Percentiles rank a stretch among this genome's conserved stretches.
Evolutionary conservation across 2,113 vertebrate species (phyloP).

Genomic region (Patagioenas fasciata): DNA sequence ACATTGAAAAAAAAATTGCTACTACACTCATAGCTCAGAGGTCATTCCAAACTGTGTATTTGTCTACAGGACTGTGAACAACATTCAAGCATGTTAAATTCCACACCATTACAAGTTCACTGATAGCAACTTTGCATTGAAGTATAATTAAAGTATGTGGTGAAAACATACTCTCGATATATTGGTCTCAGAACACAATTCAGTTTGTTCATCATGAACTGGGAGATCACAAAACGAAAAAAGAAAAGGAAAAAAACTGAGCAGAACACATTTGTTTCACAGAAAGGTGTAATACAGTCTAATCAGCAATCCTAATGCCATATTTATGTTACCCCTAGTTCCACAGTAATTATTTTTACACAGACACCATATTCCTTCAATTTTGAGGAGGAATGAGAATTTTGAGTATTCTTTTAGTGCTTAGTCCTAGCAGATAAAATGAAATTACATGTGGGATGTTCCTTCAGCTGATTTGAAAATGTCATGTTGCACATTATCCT

Average conservation of each 20-base stretch:
- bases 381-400: conserved; percentile 37
- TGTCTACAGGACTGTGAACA: not conserved
- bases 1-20: not conserved
- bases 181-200: not conserved
- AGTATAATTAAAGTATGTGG: not conserved
- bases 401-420: not conserved
- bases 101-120: not conserved
- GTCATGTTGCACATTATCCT: not conserved
- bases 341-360: conserved; percentile 30
- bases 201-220: not conserved
- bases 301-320: not conserved
- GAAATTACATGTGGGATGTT: not conserved
- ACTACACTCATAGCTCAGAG: not conserved
- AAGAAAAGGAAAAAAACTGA: not conserved
- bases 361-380: not conserved
- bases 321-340: conserved; percentile 7
- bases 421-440: conserved; percentile 35
- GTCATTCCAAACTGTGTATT: not conserved
- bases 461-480: not conserved
- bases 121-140: not conserved
- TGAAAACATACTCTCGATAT: not conserved
- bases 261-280: not conserved
- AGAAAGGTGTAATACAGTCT: not conserved
- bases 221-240: not conserved
- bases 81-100: not conserved